Base-by-base conservation (phyloP, 2,797 vertebrate species). In the Neosalanx taihuensis region DNA sequence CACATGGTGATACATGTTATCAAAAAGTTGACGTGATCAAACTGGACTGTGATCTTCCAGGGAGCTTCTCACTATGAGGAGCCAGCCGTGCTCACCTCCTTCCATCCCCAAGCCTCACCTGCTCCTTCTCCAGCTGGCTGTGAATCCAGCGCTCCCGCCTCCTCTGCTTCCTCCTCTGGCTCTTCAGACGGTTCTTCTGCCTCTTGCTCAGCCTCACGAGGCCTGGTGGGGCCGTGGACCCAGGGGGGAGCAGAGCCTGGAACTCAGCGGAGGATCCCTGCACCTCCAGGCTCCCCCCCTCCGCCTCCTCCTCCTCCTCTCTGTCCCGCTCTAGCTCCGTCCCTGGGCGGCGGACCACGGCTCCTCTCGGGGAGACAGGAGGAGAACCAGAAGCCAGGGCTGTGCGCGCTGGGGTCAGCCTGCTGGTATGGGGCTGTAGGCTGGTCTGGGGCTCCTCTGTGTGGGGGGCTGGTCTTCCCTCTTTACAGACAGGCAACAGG, bases 111-210 rank as follows among this genome's bases (percentile, higher is more conserved):
- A 2, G 76, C 86, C 90, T 81, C 5, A 87, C 81, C 88, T 89
- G 81, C 61, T 83, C 91, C 51, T 73, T 71, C 74, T 87, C 79
- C 77, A 82, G 81, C 71, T 83, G 84, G 35, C 74, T 75, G 72
- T 80, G 81, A 30, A 94, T 81, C 93, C 93, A 94, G 69, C 72
- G 86, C 67, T 95, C 93, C 72, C 26, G 90, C 79, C 86, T 91
- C 71, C 84, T 94, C 77, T 92, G 92, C 71, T 94, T 97, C 77
- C 91, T 92, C 68, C 90, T 90, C 29, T 92, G 75, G 84, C 84
- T 94, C 89, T 96, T 96, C 69, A 94, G 76, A 23, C 87, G 93
- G 83, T 91, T 96, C 87, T 85, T 95, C 85, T 95, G 93, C 76
- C 84, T 92, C 78, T 92, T 94, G 80, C 64, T 93, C 65, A 91